Conservation (phyloP, 2,888 invertebrate genomes). For the Drosophila diplacantha region DNA sequence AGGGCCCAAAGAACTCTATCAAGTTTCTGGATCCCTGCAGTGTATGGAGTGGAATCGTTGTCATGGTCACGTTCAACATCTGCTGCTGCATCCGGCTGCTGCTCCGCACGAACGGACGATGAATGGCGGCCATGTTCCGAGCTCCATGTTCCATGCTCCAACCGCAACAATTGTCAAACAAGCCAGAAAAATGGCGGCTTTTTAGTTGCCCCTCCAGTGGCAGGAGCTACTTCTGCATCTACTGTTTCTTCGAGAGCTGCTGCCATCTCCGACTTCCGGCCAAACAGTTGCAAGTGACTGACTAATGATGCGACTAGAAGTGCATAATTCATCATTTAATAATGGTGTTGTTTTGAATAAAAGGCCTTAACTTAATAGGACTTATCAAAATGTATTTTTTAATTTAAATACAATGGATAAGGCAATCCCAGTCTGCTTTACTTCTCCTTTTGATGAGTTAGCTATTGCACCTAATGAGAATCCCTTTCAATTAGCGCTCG, state of each 20-base stretch:
- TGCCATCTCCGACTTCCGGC: slow-evolving; percentile 14
- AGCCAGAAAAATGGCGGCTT: slow-evolving; percentile 65
- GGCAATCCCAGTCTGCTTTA: background rate
- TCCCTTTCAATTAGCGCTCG: slow-evolving; percentile 61
- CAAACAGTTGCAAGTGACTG: slow-evolving; percentile 11
- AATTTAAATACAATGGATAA: background rate
- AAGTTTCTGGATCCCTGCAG: background rate
- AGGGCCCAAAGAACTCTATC: background rate
- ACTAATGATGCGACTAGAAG: slow-evolving; percentile 14
- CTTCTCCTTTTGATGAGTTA: background rate
- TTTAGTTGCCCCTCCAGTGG: slow-evolving; percentile 25
- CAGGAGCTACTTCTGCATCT: slow-evolving; percentile 3
- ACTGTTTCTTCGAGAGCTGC: slow-evolving; percentile 13
- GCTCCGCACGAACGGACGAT: slow-evolving; percentile 56
- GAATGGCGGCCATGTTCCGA: slow-evolving; percentile 56
- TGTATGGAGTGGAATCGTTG: slow-evolving; percentile 50
- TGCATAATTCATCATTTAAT: background rate
- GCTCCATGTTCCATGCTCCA: slow-evolving; percentile 22
- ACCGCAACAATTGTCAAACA: slow-evolving; percentile 67
- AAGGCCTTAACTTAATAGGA: background rate
- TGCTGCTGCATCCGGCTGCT: slow-evolving; percentile 54
- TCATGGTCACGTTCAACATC: slow-evolving; percentile 60
- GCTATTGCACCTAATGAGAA: slow-evolving; percentile 32
- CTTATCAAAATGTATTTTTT: background rate
- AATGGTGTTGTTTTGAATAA: no score